Conservation (phyloP, 2,797 vertebrate species). For the Gymnoscopelus microlampas region DNA sequence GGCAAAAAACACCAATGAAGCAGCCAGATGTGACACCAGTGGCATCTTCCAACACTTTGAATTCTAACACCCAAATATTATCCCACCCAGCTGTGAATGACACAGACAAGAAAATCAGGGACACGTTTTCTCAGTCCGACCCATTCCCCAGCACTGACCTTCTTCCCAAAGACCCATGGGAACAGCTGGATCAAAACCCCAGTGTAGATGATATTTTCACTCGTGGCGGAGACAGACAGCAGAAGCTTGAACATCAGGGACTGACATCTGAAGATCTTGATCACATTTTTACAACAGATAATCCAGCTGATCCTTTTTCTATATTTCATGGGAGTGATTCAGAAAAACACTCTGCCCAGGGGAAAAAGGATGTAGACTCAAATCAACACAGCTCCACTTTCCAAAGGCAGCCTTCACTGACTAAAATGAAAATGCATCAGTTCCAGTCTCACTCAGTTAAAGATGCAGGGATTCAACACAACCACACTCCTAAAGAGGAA, state of each 20-base stretch:
- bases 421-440: constrained; percentile 41
- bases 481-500: neutral
- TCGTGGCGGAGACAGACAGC: constrained; percentile 24
- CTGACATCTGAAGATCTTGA: constrained; percentile 63
- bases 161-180: constrained; percentile 63
- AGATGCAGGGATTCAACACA: constrained; percentile 22
- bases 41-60: constrained; percentile 14
- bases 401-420: constrained; percentile 61
- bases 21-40: constrained; percentile 35
- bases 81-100: constrained; percentile 24
- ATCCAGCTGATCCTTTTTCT: constrained; percentile 46
- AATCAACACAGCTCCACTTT: constrained; percentile 44
- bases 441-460: constrained; percentile 17
- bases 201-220: constrained; percentile 49
- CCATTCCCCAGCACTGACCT: constrained; percentile 64
- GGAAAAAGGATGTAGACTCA: constrained; percentile 12
- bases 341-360: constrained; percentile 21
- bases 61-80: constrained; percentile 6
- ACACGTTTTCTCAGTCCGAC: constrained; percentile 42
- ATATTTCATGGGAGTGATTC: constrained; percentile 34
- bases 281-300: constrained; percentile 54
- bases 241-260: constrained; percentile 45
- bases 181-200: constrained; percentile 40
- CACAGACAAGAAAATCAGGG: constrained; percentile 20
- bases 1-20: constrained; percentile 55